These are phyloP conservation scores for Meloidogyne hapla DNA, from an alignment of 1,140 invertebrate genomes.

Conservation along the genomic window DNA sequence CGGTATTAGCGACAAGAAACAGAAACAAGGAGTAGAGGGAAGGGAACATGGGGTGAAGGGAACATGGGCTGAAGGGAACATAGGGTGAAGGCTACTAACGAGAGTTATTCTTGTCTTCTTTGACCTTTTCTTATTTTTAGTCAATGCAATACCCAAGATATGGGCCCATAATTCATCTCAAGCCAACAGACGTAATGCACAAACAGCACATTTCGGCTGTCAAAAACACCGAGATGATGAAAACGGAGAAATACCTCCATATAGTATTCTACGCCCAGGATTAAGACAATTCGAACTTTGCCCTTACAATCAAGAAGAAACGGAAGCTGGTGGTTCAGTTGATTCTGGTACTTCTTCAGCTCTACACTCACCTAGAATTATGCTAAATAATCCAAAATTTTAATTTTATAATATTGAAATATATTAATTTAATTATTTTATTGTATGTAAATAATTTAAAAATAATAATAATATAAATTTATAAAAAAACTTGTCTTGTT, in stretches of 20 bases:
- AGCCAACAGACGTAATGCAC: not conserved
- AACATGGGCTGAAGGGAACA: too few species aligned
- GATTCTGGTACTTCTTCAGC: slow-evolving; percentile 5
- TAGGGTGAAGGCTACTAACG: too few species aligned
- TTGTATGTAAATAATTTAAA: too few species aligned
- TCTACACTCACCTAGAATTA: not conserved
- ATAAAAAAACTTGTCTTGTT: too few species aligned
- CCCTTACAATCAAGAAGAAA: not conserved
- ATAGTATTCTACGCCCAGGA: not conserved
- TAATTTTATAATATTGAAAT: too few species aligned
- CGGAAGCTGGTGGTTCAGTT: not conserved
- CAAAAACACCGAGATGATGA: not conserved
- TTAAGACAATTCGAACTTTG: not conserved
- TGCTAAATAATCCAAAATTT: slow-evolving; percentile 3
- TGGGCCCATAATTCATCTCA: not conserved
- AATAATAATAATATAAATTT: too few species aligned
- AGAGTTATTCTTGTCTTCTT: too few species aligned
- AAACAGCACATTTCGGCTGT: not conserved
- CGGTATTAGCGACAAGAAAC: too few species aligned
- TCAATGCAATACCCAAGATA: not conserved
- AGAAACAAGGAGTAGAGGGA: too few species aligned
- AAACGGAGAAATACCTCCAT: not conserved
- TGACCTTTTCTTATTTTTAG: not conserved
- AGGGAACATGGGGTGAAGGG: too few species aligned
- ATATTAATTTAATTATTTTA: too few species aligned